Conservation (phyloP, 2,888 invertebrate genomes). For the Hirtodrosophila cameraria region DNA sequence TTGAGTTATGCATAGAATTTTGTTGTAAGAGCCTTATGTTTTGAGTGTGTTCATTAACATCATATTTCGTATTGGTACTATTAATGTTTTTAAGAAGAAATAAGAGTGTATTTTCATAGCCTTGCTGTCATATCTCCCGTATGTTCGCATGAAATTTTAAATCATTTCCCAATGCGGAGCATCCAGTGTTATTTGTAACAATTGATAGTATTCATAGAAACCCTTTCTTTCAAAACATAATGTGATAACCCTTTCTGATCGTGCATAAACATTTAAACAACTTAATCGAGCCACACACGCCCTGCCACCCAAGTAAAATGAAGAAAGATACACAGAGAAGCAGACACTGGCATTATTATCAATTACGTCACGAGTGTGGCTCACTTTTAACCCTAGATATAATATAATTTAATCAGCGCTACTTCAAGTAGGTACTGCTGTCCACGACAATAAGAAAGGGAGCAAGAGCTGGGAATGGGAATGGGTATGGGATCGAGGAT, state of each 20-base stretch:
- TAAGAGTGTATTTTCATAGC: too few species aligned
- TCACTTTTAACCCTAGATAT: conserved; percentile 66
- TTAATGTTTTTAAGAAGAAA: too few species aligned
- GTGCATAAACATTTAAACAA: conserved; percentile 25
- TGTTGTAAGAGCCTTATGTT: too few species aligned
- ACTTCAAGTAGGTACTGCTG: conserved; percentile 63
- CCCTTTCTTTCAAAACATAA: not conserved
- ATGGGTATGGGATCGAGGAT: conserved; percentile 5
- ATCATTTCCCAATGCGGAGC: too few species aligned
- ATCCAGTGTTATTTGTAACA: too few species aligned
- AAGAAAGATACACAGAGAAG: conserved; percentile 10
- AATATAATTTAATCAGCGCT: conserved; percentile 71
- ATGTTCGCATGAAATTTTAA: too few species aligned
- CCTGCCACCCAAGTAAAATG: conserved; percentile 7
- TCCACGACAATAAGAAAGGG: conserved; percentile 62
- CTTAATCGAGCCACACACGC: conserved; percentile 44
- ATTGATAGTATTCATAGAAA: not conserved
- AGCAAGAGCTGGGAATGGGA: conserved; percentile 30
- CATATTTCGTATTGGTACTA: too few species aligned
- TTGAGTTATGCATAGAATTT: too few species aligned
- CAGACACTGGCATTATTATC: conserved; percentile 37
- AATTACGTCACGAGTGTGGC: conserved; percentile 63
- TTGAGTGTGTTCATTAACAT: too few species aligned
- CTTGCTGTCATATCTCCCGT: too few species aligned
- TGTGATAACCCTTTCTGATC: conserved; percentile 23